Evolutionary conservation across 2,113 vertebrate genomes (phyloP), one percentile per base, ranked within the genome.

Genomic region (Nesoenas mayeri): DNA sequence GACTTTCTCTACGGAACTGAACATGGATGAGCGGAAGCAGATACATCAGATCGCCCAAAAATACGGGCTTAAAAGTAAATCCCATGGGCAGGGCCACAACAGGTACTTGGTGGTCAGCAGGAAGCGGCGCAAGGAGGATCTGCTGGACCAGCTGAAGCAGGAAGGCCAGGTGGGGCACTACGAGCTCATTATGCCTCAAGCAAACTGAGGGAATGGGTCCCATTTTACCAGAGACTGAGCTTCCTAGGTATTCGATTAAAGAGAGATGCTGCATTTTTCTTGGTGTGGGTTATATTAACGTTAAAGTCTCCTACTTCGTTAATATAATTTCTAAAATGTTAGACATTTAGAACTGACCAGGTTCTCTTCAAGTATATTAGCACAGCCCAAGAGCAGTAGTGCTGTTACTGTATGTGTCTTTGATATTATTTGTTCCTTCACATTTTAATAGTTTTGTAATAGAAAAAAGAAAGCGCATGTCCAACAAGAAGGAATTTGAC

Each of bases 151-250:
- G 93, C 98, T 99, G 92, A 97, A 99, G 96, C 99, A 99, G 91
- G 99, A 99, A 89, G 99, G 99, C 42, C 99, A 99, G 69, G 99
- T 99, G 77, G 99, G 99, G 85, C 99, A 99, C 86, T 99, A 99
- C 0, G 98, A 99, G 96, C 98, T 99, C 10, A 98, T 99, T 32
- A 99, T 99, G 98, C 99, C 99, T 78, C 98, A 99, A 77, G 97
- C 98, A 53, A 98, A 98, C 79, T 98, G 96, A 98, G 85, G 51
- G 36, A 22, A 29, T 11, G 48, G 19, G 28, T 79, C 74, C 28
- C 58, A 2, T n/a, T 85, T 61, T 47, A 79, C 69, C 47, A 15
- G 69, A 95, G 88, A 89, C 92, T 85, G 75, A 61, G 34, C 91
- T 93, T 82, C 42, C 91, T 36, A 89, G 82, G 48, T 67, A 70